phyloP scores from a whole-genome alignment of 2,113 vertebrate genomes.

The Lichenostomus cassidix region DNA sequence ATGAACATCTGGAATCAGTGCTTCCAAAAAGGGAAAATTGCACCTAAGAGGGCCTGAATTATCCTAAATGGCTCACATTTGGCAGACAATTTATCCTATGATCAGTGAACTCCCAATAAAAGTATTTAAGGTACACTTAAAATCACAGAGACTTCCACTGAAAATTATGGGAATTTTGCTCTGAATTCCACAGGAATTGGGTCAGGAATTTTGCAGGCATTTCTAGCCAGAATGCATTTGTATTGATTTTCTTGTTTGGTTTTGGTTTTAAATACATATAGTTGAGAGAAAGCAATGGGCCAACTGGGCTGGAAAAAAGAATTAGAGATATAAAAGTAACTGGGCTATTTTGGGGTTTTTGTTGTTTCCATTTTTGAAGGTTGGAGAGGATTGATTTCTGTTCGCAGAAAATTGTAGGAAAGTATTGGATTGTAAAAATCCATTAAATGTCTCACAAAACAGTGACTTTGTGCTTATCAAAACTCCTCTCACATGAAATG shows the following conservation, averaged over 20 bases:
- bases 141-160: accelerated
- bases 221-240: neutral
- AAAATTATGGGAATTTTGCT: neutral
- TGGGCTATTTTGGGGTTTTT: neutral
- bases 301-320: neutral
- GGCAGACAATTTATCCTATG: neutral
- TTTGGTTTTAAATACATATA: neutral
- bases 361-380: slow-evolving; percentile 20
- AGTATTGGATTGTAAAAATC: slow-evolving; percentile 65
- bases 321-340: neutral
- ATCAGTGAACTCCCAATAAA: neutral
- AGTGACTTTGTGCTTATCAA: slow-evolving; percentile 61
- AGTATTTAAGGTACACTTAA: neutral
- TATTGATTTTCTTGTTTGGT: neutral
- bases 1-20: accelerated
- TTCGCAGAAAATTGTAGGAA: slow-evolving; percentile 50
- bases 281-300: neutral
- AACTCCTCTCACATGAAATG: slow-evolving; percentile 74
- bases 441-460: slow-evolving; percentile 67
- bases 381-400: slow-evolving; percentile 50
- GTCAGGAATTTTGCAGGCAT: neutral
- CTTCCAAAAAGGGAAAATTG: neutral
- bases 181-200: neutral
- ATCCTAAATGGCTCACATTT: neutral
- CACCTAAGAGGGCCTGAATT: neutral